Conservation (phyloP, 1,140 invertebrate genomes). For the Lepidurus packardi region DNA sequence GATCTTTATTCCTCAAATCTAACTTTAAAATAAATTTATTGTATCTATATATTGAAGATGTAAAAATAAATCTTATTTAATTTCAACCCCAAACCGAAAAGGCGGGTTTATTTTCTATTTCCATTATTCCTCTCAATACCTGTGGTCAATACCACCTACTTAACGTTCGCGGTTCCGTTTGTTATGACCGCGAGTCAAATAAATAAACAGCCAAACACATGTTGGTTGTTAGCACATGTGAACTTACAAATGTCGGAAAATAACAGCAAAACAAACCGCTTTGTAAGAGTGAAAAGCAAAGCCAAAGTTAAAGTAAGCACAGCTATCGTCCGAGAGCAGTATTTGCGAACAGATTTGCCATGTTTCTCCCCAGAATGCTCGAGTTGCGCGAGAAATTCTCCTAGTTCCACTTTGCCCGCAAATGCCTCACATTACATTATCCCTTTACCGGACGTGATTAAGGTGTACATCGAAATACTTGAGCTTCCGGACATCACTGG, state of each 20-base stretch:
- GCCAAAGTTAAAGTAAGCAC: not conserved
- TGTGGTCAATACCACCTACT: too few species aligned
- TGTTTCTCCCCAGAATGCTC: not conserved
- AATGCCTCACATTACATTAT: not conserved
- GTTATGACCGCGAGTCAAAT: not conserved
- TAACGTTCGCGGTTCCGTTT: not conserved
- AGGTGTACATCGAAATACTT: not conserved
- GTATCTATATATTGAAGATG: too few species aligned
- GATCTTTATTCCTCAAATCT: too few species aligned
- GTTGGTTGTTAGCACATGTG: not conserved
- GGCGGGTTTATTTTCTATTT: too few species aligned
- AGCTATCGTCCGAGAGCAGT: not conserved
- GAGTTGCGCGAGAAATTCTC: not conserved
- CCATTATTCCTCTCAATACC: too few species aligned
- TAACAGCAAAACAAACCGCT: conserved; percentile 10
- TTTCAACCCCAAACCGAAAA: too few species aligned
- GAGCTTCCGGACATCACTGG: not conserved
- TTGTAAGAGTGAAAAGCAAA: not conserved
- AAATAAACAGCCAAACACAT: not conserved
- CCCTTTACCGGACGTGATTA: not conserved
- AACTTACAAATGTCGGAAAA: not conserved
- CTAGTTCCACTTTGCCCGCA: not conserved
- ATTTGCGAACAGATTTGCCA: not conserved
- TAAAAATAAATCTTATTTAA: too few species aligned
- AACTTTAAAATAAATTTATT: too few species aligned